These are phyloP conservation scores for Syrista parreyssii DNA, from an alignment of 2,888 invertebrate species.

Conservation along the genomic window DNA sequence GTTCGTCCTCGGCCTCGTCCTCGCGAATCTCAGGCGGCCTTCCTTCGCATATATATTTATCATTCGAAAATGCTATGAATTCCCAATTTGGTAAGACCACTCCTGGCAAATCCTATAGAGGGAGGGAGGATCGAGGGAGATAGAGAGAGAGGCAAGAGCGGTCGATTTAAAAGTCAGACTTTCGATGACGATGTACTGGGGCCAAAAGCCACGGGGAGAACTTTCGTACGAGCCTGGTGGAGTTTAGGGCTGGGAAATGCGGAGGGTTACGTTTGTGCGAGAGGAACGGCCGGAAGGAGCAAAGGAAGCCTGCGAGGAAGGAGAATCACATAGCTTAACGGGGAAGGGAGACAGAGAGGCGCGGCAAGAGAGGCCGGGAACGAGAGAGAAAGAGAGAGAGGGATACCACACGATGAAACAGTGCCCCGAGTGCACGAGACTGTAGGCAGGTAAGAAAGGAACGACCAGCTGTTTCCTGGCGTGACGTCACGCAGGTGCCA, in stretches of 20 bases:
- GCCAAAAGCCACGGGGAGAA: neutral
- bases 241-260: neutral
- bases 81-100: neutral
- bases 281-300: neutral
- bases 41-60: neutral
- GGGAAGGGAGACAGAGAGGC: neutral
- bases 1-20: neutral
- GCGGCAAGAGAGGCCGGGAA: neutral
- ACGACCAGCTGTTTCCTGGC: constrained; percentile 58
- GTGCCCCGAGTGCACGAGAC: constrained; percentile 26
- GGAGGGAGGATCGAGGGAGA: neutral
- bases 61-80: neutral
- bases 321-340: neutral
- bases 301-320: neutral
- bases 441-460: constrained; percentile 39
- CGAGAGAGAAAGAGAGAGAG: constrained; percentile 4
- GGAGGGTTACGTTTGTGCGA: neutral
- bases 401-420: constrained; percentile 5
- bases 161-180: neutral
- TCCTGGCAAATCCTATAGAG: neutral
- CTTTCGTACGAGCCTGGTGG: neutral
- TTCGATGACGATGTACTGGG: neutral
- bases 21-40: neutral
- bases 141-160: neutral
- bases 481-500: constrained; percentile 58